Base-by-base conservation (phyloP, 2,113 vertebrate genomes). In the Atlantisia rogersi region DNA sequence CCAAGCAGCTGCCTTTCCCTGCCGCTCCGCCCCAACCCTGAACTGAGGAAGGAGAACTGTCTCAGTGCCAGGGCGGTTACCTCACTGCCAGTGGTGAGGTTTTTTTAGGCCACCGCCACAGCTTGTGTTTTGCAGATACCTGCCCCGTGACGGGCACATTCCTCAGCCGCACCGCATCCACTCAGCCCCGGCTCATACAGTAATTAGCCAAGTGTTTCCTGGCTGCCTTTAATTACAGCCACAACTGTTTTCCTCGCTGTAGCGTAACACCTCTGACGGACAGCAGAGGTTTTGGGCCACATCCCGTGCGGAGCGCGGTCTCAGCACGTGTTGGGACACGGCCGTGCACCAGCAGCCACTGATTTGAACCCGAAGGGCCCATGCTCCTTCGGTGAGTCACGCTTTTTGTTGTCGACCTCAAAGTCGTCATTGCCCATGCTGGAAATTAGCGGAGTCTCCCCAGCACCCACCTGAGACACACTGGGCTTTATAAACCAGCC, bases 191-290 rank as follows among this genome's bases (percentile, higher is more conserved):
- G 68, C 92, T 88, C 92, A 93, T 0, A 10, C 78, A 42, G 28
- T 91, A 94, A 90, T 96, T 96, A 96, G 77, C 74, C 69, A 64
- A 92, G 86, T 84, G 96, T 86, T 96, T 94, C 95, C 94, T 94
- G 89, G 84, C 87, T 88, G 73, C 82, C 92, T 96, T 62, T 95
- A 97, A 96, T 96, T 92, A 91, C 24, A 91, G 59, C 82, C 96
- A 59, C 86, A 92, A 40, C 95, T 89, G 81, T 95, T 94, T 95
- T 70, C 83, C 83, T 92, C 3, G 3, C 68, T 86, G 40, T 76
- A 88, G 80, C 5, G 18, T 86, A 84, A 93, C 5, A 22, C 86
- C 77, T 85, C 81, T 58, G 32, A 76, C 79, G 1, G 84, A 67
- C 88, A 85, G 90, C 70, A 65, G 56, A 78, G 77, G 28, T 40